Conservation (phyloP, 2,113 vertebrate species). For the Laterallus jamaicensis region DNA sequence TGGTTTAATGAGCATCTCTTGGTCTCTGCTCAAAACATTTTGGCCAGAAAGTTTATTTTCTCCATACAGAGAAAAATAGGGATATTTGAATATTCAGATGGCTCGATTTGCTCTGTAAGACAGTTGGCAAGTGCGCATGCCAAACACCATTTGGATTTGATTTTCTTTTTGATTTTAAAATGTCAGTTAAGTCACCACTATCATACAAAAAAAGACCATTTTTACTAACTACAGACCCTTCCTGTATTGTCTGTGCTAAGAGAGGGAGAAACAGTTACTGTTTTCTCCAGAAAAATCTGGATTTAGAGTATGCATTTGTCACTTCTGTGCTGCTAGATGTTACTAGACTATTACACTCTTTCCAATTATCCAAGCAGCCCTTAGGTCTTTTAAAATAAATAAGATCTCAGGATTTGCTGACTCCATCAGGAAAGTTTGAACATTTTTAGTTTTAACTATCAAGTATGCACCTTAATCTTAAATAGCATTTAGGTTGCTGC, state of each 20-base stretch:
- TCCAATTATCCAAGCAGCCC: conserved; percentile 58
- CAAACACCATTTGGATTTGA: conserved; percentile 35
- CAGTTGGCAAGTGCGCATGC: conserved; percentile 30
- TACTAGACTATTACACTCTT: conserved; percentile 15
- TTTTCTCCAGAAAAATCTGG: conserved; percentile 30
- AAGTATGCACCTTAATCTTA: conserved; percentile 28
- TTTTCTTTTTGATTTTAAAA: conserved; percentile 18
- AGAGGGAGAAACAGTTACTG: conserved; percentile 20
- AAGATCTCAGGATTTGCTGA: conserved; percentile 58
- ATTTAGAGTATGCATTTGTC: conserved; percentile 27
- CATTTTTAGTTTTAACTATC: conserved; percentile 19
- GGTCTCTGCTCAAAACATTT: background rate
- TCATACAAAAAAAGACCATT: conserved; percentile 27
- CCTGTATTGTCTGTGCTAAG: conserved; percentile 9
- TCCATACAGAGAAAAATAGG: background rate
- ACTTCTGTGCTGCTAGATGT: conserved; percentile 23
- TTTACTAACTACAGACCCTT: conserved; percentile 24
- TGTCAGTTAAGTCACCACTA: conserved; percentile 17
- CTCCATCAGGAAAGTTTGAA: conserved; percentile 35
- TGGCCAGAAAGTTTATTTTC: conserved; percentile 12
- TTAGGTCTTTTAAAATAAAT: conserved; percentile 57
- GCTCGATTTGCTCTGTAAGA: conserved; percentile 28
- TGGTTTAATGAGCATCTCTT: background rate
- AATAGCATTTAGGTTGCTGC: background rate
- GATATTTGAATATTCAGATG: conserved; percentile 28